These are phyloP conservation scores for Syrista parreyssii DNA, from an alignment of 2,888 invertebrate genomes.

Conservation along the genomic window DNA sequence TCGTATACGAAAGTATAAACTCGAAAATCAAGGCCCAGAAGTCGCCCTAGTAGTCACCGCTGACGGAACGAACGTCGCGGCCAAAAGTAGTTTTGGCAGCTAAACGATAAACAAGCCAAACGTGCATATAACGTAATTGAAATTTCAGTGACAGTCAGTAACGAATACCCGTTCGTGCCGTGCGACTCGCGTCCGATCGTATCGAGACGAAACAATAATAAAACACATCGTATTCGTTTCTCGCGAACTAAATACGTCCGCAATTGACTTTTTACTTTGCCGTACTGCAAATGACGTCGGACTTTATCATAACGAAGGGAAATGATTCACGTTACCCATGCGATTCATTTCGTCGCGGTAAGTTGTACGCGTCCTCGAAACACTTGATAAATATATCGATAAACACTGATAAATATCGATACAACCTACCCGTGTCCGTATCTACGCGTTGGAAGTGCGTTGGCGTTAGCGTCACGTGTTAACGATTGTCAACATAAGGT, in stretches of 20 bases:
- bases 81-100: background rate
- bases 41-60: background rate
- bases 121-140: background rate
- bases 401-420: background rate
- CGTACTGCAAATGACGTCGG: background rate
- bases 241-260: background rate
- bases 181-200: background rate
- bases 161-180: background rate
- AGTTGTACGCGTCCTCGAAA: background rate
- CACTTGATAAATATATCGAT: background rate
- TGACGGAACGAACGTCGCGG: background rate
- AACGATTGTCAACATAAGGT: background rate
- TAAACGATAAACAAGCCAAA: background rate
- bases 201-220: background rate
- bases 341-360: background rate
- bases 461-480: background rate
- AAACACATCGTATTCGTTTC: background rate
- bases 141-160: background rate
- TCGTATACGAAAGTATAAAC: too few species aligned
- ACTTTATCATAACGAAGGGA: background rate
- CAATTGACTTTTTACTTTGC: background rate
- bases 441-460: background rate
- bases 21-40: background rate
- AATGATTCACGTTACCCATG: background rate
- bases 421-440: background rate